phyloP scores from a whole-genome alignment of 2,797 vertebrate species.

The Gadopsis bispinosus region DNA sequence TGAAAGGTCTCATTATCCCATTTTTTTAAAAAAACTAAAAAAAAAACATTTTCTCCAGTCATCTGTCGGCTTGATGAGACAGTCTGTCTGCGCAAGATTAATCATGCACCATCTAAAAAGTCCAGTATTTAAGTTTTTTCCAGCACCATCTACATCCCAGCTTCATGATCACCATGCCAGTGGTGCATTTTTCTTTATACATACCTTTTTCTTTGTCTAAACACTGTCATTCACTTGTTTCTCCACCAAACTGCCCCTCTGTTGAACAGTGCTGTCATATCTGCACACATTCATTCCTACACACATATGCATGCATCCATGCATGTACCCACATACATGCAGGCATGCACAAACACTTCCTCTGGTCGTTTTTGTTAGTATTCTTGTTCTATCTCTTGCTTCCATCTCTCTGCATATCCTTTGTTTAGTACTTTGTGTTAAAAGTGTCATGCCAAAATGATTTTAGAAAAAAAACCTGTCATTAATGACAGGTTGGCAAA shows the following conservation, averaged over 20 bases:
- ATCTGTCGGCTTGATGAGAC: conserved; percentile 32
- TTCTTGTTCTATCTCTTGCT: conserved; percentile 13
- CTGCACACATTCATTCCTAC: conserved; percentile 19
- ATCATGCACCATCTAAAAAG: conserved; percentile 30
- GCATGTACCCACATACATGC: not conserved
- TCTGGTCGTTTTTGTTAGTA: conserved; percentile 1
- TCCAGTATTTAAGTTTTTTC: conserved; percentile 31
- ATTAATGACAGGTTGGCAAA: conserved; percentile 26
- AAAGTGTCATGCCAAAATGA: conserved; percentile 28
- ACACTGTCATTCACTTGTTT: conserved; percentile 32
- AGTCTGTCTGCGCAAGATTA: conserved; percentile 22
- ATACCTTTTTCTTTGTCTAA: conserved; percentile 34
- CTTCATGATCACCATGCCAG: conserved; percentile 37
- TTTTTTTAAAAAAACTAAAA: not conserved
- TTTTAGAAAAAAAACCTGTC: conserved; percentile 27
- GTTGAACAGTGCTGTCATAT: conserved; percentile 13
- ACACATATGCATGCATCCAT: conserved; percentile 12
- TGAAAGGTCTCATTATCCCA: conserved; percentile 18
- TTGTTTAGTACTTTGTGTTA: conserved; percentile 38
- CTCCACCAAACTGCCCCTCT: conserved; percentile 22
- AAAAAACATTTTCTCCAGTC: conserved; percentile 1
- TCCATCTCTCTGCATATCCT: conserved; percentile 18
- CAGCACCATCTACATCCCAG: conserved; percentile 16
- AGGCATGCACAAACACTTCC: not conserved
- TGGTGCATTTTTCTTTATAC: conserved; percentile 37